phyloP scores from a whole-genome alignment of 1,140 invertebrate species.

The Neodiprion pinetum region DNA sequence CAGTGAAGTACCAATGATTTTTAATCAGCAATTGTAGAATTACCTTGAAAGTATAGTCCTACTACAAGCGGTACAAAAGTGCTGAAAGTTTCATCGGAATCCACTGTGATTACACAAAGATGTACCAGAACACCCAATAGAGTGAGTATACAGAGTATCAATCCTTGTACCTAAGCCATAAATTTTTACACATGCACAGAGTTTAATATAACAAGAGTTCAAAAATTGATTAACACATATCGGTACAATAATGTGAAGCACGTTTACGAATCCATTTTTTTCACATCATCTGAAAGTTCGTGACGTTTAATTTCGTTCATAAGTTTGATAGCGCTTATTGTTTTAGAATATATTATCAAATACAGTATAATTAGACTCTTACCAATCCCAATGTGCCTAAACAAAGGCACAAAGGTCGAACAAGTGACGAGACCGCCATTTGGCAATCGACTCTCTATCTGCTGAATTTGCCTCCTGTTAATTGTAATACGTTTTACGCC shows the following conservation, averaged over 20 bases:
- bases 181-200: background rate
- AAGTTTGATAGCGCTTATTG: too few species aligned
- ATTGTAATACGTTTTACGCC: too few species aligned
- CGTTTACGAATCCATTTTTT: too few species aligned
- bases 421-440: background rate
- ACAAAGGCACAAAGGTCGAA: background rate
- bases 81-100: background rate
- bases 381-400: background rate
- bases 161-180: background rate
- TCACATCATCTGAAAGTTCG: too few species aligned
- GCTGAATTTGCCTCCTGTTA: too few species aligned
- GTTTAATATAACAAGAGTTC: too few species aligned
- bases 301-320: too few species aligned
- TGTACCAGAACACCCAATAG: background rate
- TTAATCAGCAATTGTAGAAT: too few species aligned
- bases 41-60: slow-evolving; percentile 14
- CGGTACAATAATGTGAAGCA: too few species aligned
- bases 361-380: background rate
- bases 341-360: too few species aligned
- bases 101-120: slow-evolving; percentile 5
- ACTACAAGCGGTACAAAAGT: slow-evolving; percentile 1
- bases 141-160: background rate
- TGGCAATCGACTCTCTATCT: background rate
- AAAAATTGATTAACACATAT: too few species aligned
- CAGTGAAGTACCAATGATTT: too few species aligned